Base-by-base conservation (phyloP, 1,140 invertebrate species). In the Diachasmimorpha longicaudata region DNA sequence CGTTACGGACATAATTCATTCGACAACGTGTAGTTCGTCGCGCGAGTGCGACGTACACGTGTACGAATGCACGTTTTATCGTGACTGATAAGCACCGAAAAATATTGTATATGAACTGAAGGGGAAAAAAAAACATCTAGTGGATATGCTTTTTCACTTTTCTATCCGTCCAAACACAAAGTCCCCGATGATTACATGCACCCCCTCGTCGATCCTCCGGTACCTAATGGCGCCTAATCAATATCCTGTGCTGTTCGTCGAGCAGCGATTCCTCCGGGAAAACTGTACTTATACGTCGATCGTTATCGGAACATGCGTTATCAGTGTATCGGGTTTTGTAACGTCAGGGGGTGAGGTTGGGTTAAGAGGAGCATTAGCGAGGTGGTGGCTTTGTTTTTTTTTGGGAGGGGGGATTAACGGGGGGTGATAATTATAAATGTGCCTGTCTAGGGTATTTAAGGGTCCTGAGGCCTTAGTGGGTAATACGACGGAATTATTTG, bases 1-100 rank as follows among this genome's bases (percentile, higher is more conserved):
- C 83, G 80, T 84, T 84, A 79, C 79, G 73, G 67, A 77, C 83
- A 83, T 84, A 83, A 84, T 82, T 84, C 83, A 84, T 82, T 77
- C 78, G 75, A 68, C 39, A 75, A 73, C 77, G 67, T 69, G 46
- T 48, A 67, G 69, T 21, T 66, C 66, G 75, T 72, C 72, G 74
- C 25, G 37, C 63, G 48, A 63, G 74, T 76, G 74, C 63, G 48
- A 83, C 78, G 44, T 80, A 79, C 74, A 79, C 80, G 72, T 81
- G 78, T 79, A 82, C 78, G 67, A 80, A 78, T 81, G 77, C 72
- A 73, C 75, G 46, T 82, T 81, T 83, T 80, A 81, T 83, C 81
- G 79, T 80, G 36, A 70, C 81, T 14, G 72, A 74, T 72, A 74
- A 70, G 48, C 25, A n/a, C 14, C 42, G 37, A 67, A 74, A 39